Conservation (phyloP, 2,888 invertebrate genomes). For the Pristionchus mayeri region DNA sequence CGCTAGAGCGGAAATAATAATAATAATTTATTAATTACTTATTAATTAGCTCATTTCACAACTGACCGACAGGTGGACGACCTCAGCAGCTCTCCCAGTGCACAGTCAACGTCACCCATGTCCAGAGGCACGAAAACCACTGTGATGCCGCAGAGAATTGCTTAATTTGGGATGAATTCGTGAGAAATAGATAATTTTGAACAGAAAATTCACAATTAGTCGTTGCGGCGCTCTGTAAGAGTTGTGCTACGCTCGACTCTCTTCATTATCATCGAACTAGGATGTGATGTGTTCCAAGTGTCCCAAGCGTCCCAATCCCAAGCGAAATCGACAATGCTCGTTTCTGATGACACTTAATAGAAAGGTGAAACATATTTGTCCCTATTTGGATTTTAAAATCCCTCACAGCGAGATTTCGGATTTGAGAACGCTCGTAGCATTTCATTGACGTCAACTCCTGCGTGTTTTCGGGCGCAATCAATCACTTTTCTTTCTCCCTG, state of each 20-base stretch:
- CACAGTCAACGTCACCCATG: constrained; percentile 54
- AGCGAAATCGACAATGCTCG: neutral
- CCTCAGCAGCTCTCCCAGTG: constrained; percentile 53
- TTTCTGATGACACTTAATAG: neutral
- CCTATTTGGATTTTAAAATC: neutral
- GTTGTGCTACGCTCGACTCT: too few species aligned
- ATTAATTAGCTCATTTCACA: too few species aligned
- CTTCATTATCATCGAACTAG: too few species aligned
- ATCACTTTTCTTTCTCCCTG: neutral
- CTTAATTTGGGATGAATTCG: constrained; percentile 18
- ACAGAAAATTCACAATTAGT: too few species aligned
- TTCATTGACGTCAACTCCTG: neutral
- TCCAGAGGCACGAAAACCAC: constrained; percentile 56
- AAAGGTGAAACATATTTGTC: neutral
- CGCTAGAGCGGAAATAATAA: neutral
- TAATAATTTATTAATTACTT: neutral
- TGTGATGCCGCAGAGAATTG: constrained; percentile 52
- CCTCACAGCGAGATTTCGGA: neutral
- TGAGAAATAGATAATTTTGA: too few species aligned
- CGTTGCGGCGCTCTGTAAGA: too few species aligned
- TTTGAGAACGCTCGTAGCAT: neutral
- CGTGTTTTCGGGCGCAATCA: constrained; percentile 11
- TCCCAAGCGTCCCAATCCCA: neutral
- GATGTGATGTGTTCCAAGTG: too few species aligned
- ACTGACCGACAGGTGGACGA: constrained; percentile 55